Evolutionary conservation across 2,797 vertebrate species (phyloP).

Genomic region (Eutrigla gurnardus): DNA sequence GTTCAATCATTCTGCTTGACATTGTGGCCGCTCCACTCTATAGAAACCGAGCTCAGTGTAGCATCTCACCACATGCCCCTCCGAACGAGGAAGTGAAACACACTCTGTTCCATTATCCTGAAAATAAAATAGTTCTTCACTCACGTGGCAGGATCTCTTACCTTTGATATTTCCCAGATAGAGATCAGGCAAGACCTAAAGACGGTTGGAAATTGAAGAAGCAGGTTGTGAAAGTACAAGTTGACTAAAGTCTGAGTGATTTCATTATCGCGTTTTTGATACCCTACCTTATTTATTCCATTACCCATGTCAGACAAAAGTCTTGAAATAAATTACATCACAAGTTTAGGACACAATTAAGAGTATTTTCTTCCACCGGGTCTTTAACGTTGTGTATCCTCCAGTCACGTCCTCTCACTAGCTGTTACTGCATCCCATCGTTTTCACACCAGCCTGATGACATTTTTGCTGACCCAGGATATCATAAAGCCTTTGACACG

Average conservation of each 20-base stretch:
- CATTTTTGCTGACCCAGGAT: conserved; percentile 18
- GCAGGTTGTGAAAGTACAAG: neutral
- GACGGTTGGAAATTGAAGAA: neutral
- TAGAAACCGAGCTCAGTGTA: conserved; percentile 80
- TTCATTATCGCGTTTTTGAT: neutral
- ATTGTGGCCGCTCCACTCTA: conserved; percentile 62
- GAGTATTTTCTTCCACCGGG: neutral
- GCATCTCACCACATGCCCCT: conserved; percentile 76
- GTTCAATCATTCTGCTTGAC: conserved; percentile 20
- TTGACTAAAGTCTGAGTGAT: neutral
- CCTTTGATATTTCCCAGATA: conserved; percentile 94
- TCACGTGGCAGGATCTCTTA: conserved; percentile 65
- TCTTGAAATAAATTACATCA: neutral
- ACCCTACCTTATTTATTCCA: conserved; percentile 81
- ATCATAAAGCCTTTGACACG: conserved; percentile 38
- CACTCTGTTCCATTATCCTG: conserved; percentile 47
- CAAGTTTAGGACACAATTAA: neutral
- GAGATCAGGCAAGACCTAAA: conserved; percentile 90
- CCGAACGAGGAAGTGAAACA: conserved; percentile 82
- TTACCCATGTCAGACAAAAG: conserved; percentile 72
- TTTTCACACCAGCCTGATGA: conserved; percentile 9
- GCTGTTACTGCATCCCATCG: neutral
- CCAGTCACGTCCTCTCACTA: neutral
- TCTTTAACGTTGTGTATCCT: neutral
- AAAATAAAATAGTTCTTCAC: conserved; percentile 61